phyloP scores from a whole-genome alignment of 1,140 invertebrate genomes.

The Listronotus bonariensis region DNA sequence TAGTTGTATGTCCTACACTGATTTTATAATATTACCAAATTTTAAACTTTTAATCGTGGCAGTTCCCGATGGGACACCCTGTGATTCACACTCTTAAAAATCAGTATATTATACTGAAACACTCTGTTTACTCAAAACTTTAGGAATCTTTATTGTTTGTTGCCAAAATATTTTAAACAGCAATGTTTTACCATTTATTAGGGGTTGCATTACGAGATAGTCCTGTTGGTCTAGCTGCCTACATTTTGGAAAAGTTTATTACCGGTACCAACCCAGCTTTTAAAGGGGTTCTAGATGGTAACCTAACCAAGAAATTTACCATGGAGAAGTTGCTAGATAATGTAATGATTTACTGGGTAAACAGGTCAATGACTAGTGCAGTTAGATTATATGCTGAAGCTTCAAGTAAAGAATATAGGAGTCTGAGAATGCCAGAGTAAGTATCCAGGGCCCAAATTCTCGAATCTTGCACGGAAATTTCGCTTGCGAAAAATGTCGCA shows the following conservation, averaged over 20 bases:
- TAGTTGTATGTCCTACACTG: no score
- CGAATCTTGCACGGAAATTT: no score
- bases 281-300: constrained; percentile 67
- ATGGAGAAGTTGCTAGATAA: constrained; percentile 84
- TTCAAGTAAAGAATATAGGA: constrained; percentile 52
- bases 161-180: not conserved
- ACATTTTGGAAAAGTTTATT: constrained; percentile 86
- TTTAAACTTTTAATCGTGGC: no score
- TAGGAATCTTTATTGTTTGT: not conserved
- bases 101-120: no score
- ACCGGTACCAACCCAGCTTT: constrained; percentile 69
- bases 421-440: constrained; percentile 59
- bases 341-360: constrained; percentile 86
- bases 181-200: constrained; percentile 37
- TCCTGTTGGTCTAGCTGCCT: constrained; percentile 77
- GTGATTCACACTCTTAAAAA: no score
- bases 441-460: no score
- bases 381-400: constrained; percentile 76
- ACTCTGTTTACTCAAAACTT: no score
- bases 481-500: no score
- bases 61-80: no score
- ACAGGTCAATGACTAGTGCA: constrained; percentile 76
- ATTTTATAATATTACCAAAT: no score
- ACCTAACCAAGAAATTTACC: constrained; percentile 66
- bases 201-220: constrained; percentile 67